Percentiles rank a stretch among this genome's conserved stretches.
Conservation (phyloP, 2,113 vertebrate genomes). For the Boleophthalmus pectinirostris region DNA sequence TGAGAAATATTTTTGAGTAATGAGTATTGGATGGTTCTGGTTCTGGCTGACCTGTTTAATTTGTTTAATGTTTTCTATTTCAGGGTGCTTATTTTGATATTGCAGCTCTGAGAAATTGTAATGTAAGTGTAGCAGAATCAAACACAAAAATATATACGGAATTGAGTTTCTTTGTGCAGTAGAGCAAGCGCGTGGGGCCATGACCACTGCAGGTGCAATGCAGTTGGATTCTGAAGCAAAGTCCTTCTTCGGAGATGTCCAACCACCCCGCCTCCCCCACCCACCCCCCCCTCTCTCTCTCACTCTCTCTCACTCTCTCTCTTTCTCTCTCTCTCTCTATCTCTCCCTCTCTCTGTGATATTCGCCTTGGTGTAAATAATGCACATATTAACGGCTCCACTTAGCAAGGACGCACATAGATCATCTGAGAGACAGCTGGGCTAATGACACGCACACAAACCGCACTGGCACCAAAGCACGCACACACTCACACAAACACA, state of each 20-base stretch:
- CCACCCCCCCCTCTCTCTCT: constrained; percentile 11
- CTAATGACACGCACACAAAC: constrained; percentile 14
- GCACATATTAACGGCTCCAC: constrained; percentile 50
- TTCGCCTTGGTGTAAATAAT: constrained; percentile 49
- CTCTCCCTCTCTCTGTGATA: too few species aligned
- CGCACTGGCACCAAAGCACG: not conserved
- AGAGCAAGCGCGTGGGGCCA: not conserved
- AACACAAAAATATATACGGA: constrained; percentile 6
- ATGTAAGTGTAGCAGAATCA: not conserved
- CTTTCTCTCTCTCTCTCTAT: too few species aligned
- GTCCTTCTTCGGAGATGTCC: constrained; percentile 23
- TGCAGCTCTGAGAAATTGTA: not conserved
- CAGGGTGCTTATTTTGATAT: not conserved
- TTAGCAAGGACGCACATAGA: constrained; percentile 33
- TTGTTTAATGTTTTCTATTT: not conserved
- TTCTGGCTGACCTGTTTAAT: not conserved
- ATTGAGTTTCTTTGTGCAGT: not conserved
- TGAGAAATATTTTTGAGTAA: not conserved
- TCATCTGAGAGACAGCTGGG: constrained; percentile 29
- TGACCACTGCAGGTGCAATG: not conserved
- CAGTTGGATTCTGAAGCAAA: constrained; percentile 7
- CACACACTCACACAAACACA: not conserved
- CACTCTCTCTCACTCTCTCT: too few species aligned
- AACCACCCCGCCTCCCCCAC: constrained; percentile 25
- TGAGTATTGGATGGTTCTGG: not conserved